Base-by-base conservation (phyloP, 2,888 invertebrate species). In the Limnephilus lunatus region DNA sequence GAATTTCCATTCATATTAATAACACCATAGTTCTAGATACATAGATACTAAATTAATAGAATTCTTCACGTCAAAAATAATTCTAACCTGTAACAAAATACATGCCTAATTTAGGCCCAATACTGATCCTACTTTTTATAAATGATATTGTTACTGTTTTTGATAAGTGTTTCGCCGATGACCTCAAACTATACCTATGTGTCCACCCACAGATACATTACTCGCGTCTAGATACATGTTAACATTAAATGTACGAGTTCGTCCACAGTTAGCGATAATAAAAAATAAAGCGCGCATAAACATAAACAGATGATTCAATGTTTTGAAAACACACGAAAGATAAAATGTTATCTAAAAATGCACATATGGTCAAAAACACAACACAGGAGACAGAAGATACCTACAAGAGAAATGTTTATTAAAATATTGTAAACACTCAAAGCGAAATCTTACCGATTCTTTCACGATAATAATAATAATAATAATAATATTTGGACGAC, bases 391-490 rank as follows among this genome's bases (percentile, higher is more conserved):
- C 31, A 31, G 82, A 82, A 82, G 39, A 85, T 35, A 48, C 48
- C 48, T 48, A 48, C 25, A 39, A 85, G 25, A 14, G n/a, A 85
- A 39, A 31, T 35, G 39, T 39, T 85, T 85, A 25, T 32, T 19
- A 25, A 85, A 85, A 19, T 85, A 32, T 39, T 32, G 31, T 82
- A 82, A 82, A 82, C 82, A 82, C 4, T 15, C 82, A 3, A 82
- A 68, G 68, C n/a, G 68, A 3, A 12, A 15, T 81, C 88, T 89
- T 89, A 89, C 88, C 81, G 39, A 89, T 80, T 80, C 80, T 80
- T 89, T 80, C 39, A 32, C 81, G 39, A 25, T n/a, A n/a, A n/a
- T n/a, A n/a, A n/a, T n/a, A n/a, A n/a, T n/a, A n/a, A n/a, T n/a
- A n/a, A n/a, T n/a, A n/a, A n/a, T n/a, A n/a, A n/a, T n/a, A n/a